A percentile compares a stretch with the other conserved stretches of the same genome.
Evolutionary conservation across 2,113 vertebrate species (phyloP).

Genomic region (Trogon melanurus): DNA sequence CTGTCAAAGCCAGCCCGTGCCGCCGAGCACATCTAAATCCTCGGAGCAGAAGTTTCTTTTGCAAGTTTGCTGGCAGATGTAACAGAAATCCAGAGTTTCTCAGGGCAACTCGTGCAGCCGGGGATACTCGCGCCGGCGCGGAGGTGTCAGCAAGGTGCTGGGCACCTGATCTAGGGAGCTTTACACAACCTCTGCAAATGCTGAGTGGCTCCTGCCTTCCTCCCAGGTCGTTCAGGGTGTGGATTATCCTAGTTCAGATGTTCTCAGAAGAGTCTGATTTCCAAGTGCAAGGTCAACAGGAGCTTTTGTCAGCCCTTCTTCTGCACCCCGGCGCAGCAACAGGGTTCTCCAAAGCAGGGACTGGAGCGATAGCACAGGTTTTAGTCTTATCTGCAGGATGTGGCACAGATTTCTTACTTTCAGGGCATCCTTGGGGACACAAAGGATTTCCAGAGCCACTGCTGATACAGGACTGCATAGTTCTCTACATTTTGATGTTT

Average conservation of each 20-base stretch:
- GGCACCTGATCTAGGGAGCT: not conserved
- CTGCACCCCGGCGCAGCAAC: not conserved
- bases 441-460: not conserved
- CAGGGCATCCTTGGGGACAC: not conserved
- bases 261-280: not conserved
- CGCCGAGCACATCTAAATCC: not conserved
- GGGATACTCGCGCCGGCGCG: rapidly evolving
- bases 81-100: not conserved
- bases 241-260: not conserved
- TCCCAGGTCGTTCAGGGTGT: rapidly evolving
- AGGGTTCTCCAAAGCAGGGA: not conserved
- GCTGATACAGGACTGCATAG: not conserved
- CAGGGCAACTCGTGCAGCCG: rapidly evolving
- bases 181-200: too few species aligned
- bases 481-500: not conserved
- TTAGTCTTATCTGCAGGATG: not conserved
- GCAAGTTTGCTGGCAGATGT: not conserved
- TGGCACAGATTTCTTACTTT: not conserved
- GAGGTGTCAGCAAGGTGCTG: not conserved
- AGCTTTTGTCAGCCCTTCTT: not conserved
- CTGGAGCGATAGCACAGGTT: not conserved
- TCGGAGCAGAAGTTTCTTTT: not conserved
- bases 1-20: not conserved
- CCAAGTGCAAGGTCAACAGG: not conserved
- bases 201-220: not conserved